Evolutionary conservation across 2,888 invertebrate genomes (phyloP), one percentile per base, ranked within the genome.

Genomic region (Pachycephus smyrnensis): DNA sequence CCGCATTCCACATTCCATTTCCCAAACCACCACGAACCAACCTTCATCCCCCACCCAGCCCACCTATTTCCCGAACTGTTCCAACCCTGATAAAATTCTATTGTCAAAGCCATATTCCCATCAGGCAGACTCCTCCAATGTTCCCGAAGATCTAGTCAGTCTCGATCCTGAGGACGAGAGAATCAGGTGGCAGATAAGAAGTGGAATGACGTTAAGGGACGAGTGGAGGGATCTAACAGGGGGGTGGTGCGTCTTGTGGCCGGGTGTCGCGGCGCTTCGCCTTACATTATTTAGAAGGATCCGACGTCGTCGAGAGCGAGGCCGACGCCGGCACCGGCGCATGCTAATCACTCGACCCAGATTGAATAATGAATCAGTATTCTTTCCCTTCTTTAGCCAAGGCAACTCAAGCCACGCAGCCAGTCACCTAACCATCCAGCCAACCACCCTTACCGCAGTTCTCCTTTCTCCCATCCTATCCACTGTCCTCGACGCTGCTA

Each of bases 301-400:
- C 84, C 82, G 81, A 86, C 80, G 82, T 84, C 84, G 82, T 83
- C 84, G 73, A 36, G 68, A 71, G 68, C 76, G 73, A 80, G 77
- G 69, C 75, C 74, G 80, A 76, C 79, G 85, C 86, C 85, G 86
- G 84, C 87, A 85, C 84, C 82, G 89, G 83, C 87, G 90, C 90
- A 92, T 93, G 93, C 93, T 93, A 93, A 93, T 93, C 93, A 93
- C 92, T 92, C 92, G 92, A 91, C 92, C 92, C 92, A 92, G 92
- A 93, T 93, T 93, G 93, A 93, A 93, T 93, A 93, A 93, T 93
- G 93, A 93, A 93, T 93, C 93, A 93, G 93, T 92, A 93, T 93
- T 93, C 93, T 93, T 93, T 92, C 89, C 92, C 86, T 88, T 88
- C 85, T 85, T 80, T 75, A 68, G 73, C 85, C 23, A 9, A 55